Evolutionary conservation across 1,140 invertebrate genomes (phyloP), one percentile per base, ranked within the genome.

Genomic region (Eurosta solidaginis): DNA sequence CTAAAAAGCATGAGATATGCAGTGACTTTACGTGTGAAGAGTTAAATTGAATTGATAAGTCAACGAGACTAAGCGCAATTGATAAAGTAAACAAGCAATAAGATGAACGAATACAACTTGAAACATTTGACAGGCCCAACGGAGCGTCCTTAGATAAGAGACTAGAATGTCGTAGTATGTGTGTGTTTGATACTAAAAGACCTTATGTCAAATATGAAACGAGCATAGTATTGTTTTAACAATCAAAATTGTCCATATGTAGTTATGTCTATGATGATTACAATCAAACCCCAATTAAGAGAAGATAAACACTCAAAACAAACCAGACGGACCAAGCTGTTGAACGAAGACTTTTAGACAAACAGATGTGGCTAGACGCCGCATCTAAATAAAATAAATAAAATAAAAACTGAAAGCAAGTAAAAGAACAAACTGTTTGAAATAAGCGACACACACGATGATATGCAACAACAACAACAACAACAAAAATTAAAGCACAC

Each of bases 201-300:
- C 22, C 49, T 52, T 68, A 27, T 68, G 59, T 29, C 59, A 68
- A 6, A 40, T 68, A 68, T 68, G 59, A 40, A 20, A 12, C 0
- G 59, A 10, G 59, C n/a, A 3, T 0, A 1, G 59, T 3, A 42
- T 68, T 40, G 54, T 4, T 17, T 59, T 59, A 59, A 27, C 29
- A 29, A 36, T 59, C n/a, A 49, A 12, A 17, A 49, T 0, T 49
- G 17, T 49, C 0, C 45, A 12, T 20, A 36, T 33, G 1, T 59
- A 22, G 4, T 4, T 33, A 27, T 59, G 7, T 74, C 20, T 9
- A 6, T 25, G 36, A 14, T 9, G 45, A 75, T 75, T 75, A 75
- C 27, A 44, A 47, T 47, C 40, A 45, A 75, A 75, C 20, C 44
- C 74, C 54, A 77, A 77, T 77, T 77, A 77, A 77, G 76, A 36